Conservation (phyloP, 2,113 vertebrate species). For the Zapornia atra region DNA sequence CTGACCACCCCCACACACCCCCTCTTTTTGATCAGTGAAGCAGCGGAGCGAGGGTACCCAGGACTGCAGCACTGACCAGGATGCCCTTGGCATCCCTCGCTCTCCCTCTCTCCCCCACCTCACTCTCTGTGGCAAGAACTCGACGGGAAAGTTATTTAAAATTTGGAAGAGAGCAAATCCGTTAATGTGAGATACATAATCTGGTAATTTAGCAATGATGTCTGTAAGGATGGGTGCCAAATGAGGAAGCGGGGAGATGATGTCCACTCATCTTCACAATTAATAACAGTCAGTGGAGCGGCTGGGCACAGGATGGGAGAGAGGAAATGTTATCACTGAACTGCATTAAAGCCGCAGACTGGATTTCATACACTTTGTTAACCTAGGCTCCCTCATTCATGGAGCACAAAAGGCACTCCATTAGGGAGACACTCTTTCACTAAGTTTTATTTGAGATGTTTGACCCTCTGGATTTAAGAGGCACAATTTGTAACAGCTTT, state of each 20-base stretch:
- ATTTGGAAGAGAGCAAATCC: constrained; percentile 78
- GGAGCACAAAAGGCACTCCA: constrained; percentile 75
- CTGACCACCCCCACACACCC: not conserved
- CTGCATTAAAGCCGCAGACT: constrained; percentile 72
- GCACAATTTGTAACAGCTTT: constrained; percentile 75
- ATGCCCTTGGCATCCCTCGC: constrained; percentile 68
- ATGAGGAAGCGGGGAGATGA: constrained; percentile 79
- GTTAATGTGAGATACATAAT: constrained; percentile 80
- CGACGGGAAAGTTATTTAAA: constrained; percentile 80
- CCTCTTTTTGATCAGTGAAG: constrained; percentile 38
- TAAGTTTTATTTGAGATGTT: constrained; percentile 77
- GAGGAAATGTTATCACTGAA: constrained; percentile 77
- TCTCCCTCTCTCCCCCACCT: not conserved
- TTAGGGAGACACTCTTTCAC: constrained; percentile 72
- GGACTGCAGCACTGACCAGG: constrained; percentile 55
- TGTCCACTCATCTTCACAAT: constrained; percentile 80
- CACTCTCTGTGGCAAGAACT: constrained; percentile 37
- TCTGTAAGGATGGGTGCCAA: constrained; percentile 77
- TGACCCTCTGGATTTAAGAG: constrained; percentile 74
- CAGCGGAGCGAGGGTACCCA: constrained; percentile 37
- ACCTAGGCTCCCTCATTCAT: constrained; percentile 71
- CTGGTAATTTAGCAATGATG: constrained; percentile 80
- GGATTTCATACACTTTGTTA: constrained; percentile 75
- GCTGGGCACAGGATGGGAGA: constrained; percentile 74
- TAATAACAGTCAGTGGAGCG: constrained; percentile 71